Conservation (phyloP, 2,888 invertebrate species). For the Tetheella fluctuosa region DNA sequence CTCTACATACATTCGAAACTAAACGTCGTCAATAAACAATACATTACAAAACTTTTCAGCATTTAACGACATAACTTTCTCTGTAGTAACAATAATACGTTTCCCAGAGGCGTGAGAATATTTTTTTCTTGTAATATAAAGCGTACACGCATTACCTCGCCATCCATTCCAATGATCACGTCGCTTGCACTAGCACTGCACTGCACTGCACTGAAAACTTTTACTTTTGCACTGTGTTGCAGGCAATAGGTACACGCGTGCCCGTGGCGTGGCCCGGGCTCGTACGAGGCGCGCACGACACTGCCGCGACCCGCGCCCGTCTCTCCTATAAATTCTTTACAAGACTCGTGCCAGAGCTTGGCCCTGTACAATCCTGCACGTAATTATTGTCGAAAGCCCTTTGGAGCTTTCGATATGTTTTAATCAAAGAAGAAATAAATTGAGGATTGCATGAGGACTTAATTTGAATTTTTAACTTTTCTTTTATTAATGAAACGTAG, state of each 20-base stretch:
- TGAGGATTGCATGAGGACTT: not conserved
- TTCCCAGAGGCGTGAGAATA: conserved; percentile 8
- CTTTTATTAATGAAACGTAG: no score
- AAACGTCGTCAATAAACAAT: not conserved
- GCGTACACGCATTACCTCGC: conserved; percentile 56
- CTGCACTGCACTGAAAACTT: conserved; percentile 63
- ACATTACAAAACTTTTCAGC: conserved; percentile 2
- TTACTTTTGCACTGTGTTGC: conserved; percentile 51
- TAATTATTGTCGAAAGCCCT: conserved; percentile 50
- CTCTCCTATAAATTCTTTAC: conserved; percentile 80
- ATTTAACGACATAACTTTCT: not conserved
- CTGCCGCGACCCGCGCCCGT: conserved; percentile 65
- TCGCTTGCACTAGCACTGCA: conserved; percentile 50
- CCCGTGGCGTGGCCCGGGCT: conserved; percentile 33
- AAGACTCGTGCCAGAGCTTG: conserved; percentile 76
- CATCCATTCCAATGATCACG: conserved; percentile 66
- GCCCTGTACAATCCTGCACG: conserved; percentile 73
- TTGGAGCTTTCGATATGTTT: conserved; percentile 19
- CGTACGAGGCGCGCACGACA: conserved; percentile 46
- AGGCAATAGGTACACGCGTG: conserved; percentile 27
- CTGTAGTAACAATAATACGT: not conserved
- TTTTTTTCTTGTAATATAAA: conserved; percentile 1
- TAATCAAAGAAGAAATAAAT: not conserved
- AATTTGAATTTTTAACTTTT: not conserved
- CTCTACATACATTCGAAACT: not conserved